These are phyloP conservation scores for Megalops atlanticus DNA, from an alignment of 2,113 vertebrate genomes.

Conservation along the genomic window DNA sequence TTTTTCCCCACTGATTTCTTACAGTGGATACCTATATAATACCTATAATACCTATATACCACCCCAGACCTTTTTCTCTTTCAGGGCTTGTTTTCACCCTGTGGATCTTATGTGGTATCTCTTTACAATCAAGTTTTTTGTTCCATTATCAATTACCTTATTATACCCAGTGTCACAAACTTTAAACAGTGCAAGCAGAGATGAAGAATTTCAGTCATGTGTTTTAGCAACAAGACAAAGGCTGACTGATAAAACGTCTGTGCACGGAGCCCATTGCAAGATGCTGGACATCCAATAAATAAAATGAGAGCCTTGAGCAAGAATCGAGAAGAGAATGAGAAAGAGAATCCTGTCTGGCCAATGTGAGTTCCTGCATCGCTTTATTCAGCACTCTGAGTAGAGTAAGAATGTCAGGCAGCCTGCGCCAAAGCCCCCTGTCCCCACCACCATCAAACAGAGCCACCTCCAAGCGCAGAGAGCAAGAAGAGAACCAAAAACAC, in stretches of 20 bases:
- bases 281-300: neutral
- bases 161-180: too few species aligned
- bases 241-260: neutral
- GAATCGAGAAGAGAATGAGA: slow-evolving; percentile 41
- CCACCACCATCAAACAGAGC: slow-evolving; percentile 20
- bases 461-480: slow-evolving; percentile 53
- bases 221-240: neutral
- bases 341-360: slow-evolving; percentile 34
- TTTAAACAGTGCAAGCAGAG: too few species aligned
- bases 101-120: too few species aligned
- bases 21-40: too few species aligned
- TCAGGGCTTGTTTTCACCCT: too few species aligned
- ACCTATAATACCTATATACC: too few species aligned
- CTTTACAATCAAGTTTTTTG: too few species aligned
- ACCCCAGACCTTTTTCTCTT: too few species aligned
- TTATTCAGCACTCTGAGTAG: slow-evolving; percentile 59
- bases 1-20: too few species aligned
- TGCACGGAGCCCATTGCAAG: neutral
- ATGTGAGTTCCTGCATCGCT: slow-evolving; percentile 45
- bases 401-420: slow-evolving; percentile 38
- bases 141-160: too few species aligned
- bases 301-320: neutral
- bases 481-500: slow-evolving; percentile 59
- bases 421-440: slow-evolving; percentile 22
- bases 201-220: too few species aligned